phyloP scores from a whole-genome alignment of 1,140 invertebrate species.

The Eumeta japonica region DNA sequence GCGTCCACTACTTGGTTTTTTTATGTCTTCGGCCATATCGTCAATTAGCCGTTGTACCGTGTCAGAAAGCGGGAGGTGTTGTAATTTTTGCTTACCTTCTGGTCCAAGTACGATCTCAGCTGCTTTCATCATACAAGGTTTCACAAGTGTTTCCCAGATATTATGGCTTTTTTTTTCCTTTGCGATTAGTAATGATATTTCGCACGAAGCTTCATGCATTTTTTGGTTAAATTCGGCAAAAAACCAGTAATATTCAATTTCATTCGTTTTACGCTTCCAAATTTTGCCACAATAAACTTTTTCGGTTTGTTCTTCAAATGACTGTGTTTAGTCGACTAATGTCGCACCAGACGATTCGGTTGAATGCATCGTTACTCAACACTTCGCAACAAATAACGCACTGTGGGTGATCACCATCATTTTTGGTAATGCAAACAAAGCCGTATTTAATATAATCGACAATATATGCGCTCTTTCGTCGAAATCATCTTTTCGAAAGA shows the following conservation, averaged over 20 bases:
- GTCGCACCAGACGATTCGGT: neutral
- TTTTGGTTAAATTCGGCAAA: constrained; percentile 9
- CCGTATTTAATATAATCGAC: no score
- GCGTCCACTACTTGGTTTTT: constrained; percentile 12
- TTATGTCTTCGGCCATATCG: constrained; percentile 10
- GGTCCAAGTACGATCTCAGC: constrained; percentile 7
- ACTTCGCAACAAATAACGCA: constrained; percentile 3
- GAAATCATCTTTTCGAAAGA: no score
- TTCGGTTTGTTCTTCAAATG: constrained; percentile 1
- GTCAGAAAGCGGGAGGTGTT: constrained; percentile 15
- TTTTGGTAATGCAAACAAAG: no score
- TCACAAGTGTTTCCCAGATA: constrained; percentile 4
- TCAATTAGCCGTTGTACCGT: constrained; percentile 15
- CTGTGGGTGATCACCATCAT: neutral
- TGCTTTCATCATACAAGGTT: constrained; percentile 6
- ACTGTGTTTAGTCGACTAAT: constrained; percentile 3
- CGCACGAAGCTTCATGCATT: constrained; percentile 13
- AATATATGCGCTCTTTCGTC: constrained; percentile 4
- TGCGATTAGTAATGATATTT: constrained; percentile 10
- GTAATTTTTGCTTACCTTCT: no score
- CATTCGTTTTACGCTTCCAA: constrained; percentile 9
- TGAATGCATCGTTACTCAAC: constrained; percentile 2
- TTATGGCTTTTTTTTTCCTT: constrained; percentile 8
- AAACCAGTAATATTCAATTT: no score
- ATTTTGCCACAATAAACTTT: no score